A percentile compares a stretch with the other conserved stretches of the same genome.
Conservation (phyloP, 2,888 invertebrate genomes). For the Exephanes ischioxanthus region DNA sequence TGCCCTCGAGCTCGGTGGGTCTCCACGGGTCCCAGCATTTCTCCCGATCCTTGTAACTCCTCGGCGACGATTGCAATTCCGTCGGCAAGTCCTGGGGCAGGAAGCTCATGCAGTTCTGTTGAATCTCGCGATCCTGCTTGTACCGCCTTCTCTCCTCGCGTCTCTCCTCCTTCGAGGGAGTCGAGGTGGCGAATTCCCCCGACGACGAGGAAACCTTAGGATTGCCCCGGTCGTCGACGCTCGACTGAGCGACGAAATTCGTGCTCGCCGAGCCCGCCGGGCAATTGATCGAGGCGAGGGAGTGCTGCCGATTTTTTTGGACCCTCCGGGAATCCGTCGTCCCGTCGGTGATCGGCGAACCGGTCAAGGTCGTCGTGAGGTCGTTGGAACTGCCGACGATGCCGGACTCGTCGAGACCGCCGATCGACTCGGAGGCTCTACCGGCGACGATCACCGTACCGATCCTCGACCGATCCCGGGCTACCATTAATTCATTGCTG, state of each 20-base stretch:
- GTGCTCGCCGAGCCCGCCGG: neutral
- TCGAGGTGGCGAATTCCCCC: conserved; percentile 70
- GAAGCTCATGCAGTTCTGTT: conserved; percentile 76
- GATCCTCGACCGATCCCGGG: conserved; percentile 65
- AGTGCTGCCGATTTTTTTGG: conserved; percentile 46
- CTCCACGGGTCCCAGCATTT: conserved; percentile 82
- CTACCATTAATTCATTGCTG: conserved; percentile 55
- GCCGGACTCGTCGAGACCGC: conserved; percentile 18
- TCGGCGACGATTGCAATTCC: conserved; percentile 80
- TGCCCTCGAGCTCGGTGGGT: conserved; percentile 82
- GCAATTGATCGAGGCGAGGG: conserved; percentile 26
- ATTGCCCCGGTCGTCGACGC: conserved; percentile 19
- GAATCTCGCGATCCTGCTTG: conserved; percentile 69
- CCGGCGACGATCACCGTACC: conserved; percentile 25
- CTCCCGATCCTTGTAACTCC: conserved; percentile 82
- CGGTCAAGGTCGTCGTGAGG: conserved; percentile 36
- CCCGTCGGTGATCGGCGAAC: conserved; percentile 60
- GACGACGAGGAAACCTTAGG: conserved; percentile 22
- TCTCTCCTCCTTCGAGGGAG: conserved; percentile 74
- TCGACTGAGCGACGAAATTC: conserved; percentile 3
- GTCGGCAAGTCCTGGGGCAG: conserved; percentile 78
- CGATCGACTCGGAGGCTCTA: conserved; percentile 59
- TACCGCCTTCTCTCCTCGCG: conserved; percentile 65
- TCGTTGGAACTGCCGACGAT: neutral
- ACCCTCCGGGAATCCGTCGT: conserved; percentile 59